phyloP scores from a whole-genome alignment of 2,797 vertebrate species.

The Pogonophryne albipinna region DNA sequence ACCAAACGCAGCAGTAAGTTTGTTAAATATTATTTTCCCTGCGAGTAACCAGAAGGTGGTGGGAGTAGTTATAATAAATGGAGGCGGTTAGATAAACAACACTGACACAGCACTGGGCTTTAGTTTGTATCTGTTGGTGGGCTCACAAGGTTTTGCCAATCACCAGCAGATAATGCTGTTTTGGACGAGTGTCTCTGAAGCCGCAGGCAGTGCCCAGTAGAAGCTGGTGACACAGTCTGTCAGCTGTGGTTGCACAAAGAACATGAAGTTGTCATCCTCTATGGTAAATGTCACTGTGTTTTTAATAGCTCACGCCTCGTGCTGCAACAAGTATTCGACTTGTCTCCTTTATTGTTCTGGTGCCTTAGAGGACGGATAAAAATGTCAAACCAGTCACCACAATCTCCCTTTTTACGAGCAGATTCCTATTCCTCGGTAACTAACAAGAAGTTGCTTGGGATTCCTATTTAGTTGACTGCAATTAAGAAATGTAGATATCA shows the following conservation, averaged over 20 bases:
- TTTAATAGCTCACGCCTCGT: constrained; percentile 4
- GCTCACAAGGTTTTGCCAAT: constrained; percentile 43
- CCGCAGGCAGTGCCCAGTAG: constrained; percentile 18
- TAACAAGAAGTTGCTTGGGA: not conserved
- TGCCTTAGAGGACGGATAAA: constrained; percentile 11
- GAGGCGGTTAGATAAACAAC: constrained; percentile 62
- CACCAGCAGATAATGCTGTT: constrained; percentile 48
- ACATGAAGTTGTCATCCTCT: constrained; percentile 30
- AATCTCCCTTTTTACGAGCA: constrained; percentile 5
- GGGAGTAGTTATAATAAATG: constrained; percentile 50
- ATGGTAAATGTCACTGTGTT: constrained; percentile 27
- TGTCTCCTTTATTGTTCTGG: constrained; percentile 27
- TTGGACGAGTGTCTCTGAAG: constrained; percentile 50
- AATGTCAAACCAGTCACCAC: constrained; percentile 4
- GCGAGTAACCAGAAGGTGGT: constrained; percentile 68
- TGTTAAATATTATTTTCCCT: constrained; percentile 82
- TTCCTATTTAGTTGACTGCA: not conserved
- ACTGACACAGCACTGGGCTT: constrained; percentile 47
- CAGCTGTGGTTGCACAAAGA: constrained; percentile 28
- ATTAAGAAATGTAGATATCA: not conserved
- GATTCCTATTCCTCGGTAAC: not conserved
- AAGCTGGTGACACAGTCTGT: constrained; percentile 37
- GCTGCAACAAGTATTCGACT: constrained; percentile 19
- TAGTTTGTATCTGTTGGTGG: constrained; percentile 52
- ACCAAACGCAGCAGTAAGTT: constrained; percentile 70